Base-by-base conservation (phyloP, 2,888 invertebrate genomes). In the Atethmia centrago region DNA sequence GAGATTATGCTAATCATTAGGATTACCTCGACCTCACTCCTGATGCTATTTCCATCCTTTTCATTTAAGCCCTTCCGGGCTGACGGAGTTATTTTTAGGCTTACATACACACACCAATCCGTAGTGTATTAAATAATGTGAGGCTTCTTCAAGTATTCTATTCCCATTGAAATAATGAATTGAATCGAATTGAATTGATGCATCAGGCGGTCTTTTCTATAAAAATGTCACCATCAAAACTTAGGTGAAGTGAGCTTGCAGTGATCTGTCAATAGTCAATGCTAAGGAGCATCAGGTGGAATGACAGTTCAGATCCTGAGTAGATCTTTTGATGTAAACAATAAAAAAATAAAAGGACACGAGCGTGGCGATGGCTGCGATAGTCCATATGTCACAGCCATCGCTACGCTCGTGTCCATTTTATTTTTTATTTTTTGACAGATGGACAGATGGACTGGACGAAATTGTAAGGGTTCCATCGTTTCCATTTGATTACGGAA, bases 1-100 rank as follows among this genome's bases (percentile, higher is more conserved):
- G n/a, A 31, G 59, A 68, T 81, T 82, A 80, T 80, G 77, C 70
- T 68, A 72, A 77, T 72, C 69, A 58, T 66, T 49, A 62, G 67
- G 82, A 80, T 82, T 76, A 76, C 47, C 61, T 64, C 66, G 47
- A 69, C 71, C 71, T 62, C 58, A 53, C 77, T 80, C 70, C 77
- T 74, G 77, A 66, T 65, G 58, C 61, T 63, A 53, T 74, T 74
- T 67, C 49, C 53, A 55, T 47, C 59, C 47, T 61, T 77, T 63
- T 64, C 31, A 70, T 51, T 63, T 77, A 59, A 71, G 40, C 58
- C 45, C n/a, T 63, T 76, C 21, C 51, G 8, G 40, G 40, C 62
- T 53, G 16, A 14, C n/a, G 45, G 14, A 10, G 28, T 51, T 67
- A 56, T 80, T 47, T 77, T 56, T 61, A 64, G 59, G 31, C 28